A percentile compares a stretch with the other conserved stretches of the same genome.
These are phyloP conservation scores for Taenaris catops DNA, from an alignment of 2,888 invertebrate species.

Conservation along the genomic window DNA sequence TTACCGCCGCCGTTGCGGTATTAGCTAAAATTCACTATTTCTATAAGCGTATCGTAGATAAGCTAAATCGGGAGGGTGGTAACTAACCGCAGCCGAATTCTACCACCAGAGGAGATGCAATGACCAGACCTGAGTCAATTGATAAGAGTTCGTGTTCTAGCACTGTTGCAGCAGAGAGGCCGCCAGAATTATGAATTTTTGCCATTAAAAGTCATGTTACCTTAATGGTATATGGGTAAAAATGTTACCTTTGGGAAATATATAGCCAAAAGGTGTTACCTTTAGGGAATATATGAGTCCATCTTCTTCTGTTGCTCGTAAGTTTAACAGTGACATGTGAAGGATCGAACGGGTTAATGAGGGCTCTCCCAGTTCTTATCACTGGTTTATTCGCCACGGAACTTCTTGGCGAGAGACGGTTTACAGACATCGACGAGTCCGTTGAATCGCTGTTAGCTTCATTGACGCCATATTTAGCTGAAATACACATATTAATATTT, in stretches of 20 bases:
- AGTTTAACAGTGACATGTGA: slow-evolving; percentile 97
- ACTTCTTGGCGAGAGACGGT: slow-evolving; percentile 57
- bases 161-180: too few species aligned
- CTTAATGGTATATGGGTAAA: too few species aligned
- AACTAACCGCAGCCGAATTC: too few species aligned
- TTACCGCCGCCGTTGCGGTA: too few species aligned
- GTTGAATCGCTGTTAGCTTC: slow-evolving; percentile 55
- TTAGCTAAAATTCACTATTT: slow-evolving; percentile 75
- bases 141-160: too few species aligned
- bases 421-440: slow-evolving; percentile 48
- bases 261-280: slow-evolving; percentile 71
- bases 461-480: slow-evolving; percentile 45
- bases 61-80: neutral
- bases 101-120: neutral
- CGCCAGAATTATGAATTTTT: too few species aligned
- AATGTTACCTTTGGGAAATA: too few species aligned
- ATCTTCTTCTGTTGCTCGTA: slow-evolving; percentile 95
- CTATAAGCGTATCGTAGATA: slow-evolving; percentile 5
- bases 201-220: too few species aligned
- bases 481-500: too few species aligned
- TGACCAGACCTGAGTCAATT: neutral
- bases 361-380: slow-evolving; percentile 88
- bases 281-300: slow-evolving; percentile 99
- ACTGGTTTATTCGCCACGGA: slow-evolving; percentile 73
- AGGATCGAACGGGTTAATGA: slow-evolving; percentile 99